These are phyloP conservation scores for Argynnis bischoffii DNA, from an alignment of 2,888 invertebrate species.

Conservation along the genomic window DNA sequence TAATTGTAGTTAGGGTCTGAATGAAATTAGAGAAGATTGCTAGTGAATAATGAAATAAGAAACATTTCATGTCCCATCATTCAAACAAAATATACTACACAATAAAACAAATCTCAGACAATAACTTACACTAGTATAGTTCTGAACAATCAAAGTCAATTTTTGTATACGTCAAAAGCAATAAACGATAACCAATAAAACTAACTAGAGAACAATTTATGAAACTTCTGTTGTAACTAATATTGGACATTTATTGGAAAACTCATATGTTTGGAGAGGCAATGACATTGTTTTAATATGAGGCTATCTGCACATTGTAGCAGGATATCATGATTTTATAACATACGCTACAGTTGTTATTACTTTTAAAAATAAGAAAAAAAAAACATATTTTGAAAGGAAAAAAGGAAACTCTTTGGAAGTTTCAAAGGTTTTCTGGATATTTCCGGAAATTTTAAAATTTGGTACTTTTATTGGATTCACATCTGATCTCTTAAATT, in stretches of 20 bases:
- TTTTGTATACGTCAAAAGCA: constrained; percentile 29
- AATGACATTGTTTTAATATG: constrained; percentile 4
- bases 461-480: no score
- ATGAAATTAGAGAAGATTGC: no score
- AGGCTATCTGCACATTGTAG: not conserved
- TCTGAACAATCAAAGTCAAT: constrained; percentile 16
- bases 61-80: not conserved
- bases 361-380: no score
- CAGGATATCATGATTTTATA: no score
- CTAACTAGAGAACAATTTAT: constrained; percentile 38
- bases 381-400: no score
- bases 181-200: constrained; percentile 35
- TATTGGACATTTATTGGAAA: constrained; percentile 37
- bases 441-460: no score
- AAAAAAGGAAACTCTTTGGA: no score
- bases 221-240: constrained; percentile 40
- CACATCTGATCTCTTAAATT: no score
- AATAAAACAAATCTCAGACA: constrained; percentile 7
- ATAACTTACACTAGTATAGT: not conserved
- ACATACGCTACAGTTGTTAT: no score
- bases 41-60: not conserved
- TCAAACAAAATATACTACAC: not conserved
- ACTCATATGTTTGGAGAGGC: constrained; percentile 22
- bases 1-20: no score
- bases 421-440: no score